Conservation (phyloP, 23 tunicate genomes). For the Ascidia mentula region DNA sequence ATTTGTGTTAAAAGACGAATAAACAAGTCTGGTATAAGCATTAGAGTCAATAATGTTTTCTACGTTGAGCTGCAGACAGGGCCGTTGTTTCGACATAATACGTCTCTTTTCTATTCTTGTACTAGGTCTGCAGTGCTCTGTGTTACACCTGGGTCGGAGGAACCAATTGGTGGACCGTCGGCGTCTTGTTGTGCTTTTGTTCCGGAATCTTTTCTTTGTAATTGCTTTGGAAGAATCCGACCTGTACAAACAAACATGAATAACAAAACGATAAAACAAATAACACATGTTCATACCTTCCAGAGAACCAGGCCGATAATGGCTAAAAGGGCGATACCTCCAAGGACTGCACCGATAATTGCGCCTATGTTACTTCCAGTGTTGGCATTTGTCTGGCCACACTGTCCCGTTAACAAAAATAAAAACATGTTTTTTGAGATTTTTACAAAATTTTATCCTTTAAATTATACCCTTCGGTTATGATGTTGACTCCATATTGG, state of each 20-base stretch:
- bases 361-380: conserved; percentile 2
- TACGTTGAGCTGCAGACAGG: too few relatives aligned
- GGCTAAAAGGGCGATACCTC: not conserved
- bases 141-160: not conserved
- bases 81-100: too few relatives aligned
- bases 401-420: not conserved
- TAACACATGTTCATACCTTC: not conserved
- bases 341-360: conserved; percentile 2
- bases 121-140: not conserved
- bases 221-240: not conserved
- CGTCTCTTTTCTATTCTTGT: too few relatives aligned
- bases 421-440: not conserved
- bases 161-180: not conserved
- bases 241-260: too few relatives aligned
- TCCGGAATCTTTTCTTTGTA: not conserved
- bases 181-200: not conserved
- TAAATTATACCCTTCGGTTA: not conserved
- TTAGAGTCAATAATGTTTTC: too few relatives aligned
- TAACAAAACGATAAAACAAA: too few relatives aligned
- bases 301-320: conserved; percentile 1
- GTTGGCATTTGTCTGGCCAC: not conserved
- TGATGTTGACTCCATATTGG: not conserved
- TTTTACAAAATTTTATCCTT: not conserved
- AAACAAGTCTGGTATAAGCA: too few relatives aligned
- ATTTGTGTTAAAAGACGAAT: too few relatives aligned